A percentile compares a stretch with the other conserved stretches of the same genome.
phyloP scores from a whole-genome alignment of 2,888 invertebrate genomes.

The Troides helena region DNA sequence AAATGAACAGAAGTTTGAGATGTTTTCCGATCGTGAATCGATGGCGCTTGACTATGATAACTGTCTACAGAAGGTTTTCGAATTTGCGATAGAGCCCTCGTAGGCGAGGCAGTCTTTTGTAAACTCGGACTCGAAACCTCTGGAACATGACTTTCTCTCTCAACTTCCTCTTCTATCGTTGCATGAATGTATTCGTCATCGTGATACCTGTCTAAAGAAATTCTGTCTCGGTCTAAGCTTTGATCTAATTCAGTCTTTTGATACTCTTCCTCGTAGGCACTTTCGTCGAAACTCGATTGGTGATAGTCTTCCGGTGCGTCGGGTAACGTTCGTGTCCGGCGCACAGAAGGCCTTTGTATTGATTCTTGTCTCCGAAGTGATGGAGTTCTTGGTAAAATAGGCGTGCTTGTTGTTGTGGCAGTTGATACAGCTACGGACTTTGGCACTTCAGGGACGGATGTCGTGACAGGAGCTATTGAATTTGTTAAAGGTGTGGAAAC shows the following conservation, averaged over 20 bases:
- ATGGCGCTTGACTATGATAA: constrained; percentile 71
- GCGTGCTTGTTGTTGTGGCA: constrained; percentile 56
- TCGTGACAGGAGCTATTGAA: constrained; percentile 55
- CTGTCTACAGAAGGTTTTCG: constrained; percentile 74
- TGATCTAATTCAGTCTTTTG: constrained; percentile 77
- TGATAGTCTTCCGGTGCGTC: constrained; percentile 72
- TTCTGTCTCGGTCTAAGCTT: constrained; percentile 64
- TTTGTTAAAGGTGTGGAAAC: constrained; percentile 60
- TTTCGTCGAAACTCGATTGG: constrained; percentile 72
- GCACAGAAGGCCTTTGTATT: constrained; percentile 74
- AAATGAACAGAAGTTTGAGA: constrained; percentile 74
- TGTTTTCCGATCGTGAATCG: constrained; percentile 68
- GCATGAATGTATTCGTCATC: constrained; percentile 67
- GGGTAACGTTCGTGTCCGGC: constrained; percentile 70
- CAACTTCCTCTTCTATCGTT: constrained; percentile 58
- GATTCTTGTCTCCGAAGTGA: constrained; percentile 74
- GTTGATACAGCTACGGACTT: constrained; percentile 60
- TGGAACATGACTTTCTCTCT: constrained; percentile 60
- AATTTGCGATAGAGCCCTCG: constrained; percentile 55
- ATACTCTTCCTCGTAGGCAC: constrained; percentile 78
- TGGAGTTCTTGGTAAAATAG: constrained; percentile 67
- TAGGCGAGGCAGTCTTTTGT: constrained; percentile 70
- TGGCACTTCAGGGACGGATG: constrained; percentile 69
- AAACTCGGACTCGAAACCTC: constrained; percentile 57
- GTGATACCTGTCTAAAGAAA: constrained; percentile 71